phyloP scores from a whole-genome alignment of 2,113 vertebrate species.

The Rhinopomastus cyanomelas region DNA sequence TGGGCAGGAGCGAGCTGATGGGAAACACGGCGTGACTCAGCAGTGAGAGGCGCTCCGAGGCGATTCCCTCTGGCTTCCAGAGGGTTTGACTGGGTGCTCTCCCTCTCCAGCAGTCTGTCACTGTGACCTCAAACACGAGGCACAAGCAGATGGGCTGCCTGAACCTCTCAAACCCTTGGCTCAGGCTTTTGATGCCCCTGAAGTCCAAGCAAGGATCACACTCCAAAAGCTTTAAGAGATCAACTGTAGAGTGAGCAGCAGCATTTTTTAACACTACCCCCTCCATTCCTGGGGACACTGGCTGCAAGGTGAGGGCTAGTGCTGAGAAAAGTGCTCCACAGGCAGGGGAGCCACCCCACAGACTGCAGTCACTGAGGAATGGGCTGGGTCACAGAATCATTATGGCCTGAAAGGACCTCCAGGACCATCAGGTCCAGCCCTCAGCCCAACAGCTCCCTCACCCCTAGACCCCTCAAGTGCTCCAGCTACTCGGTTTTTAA shows the following conservation, averaged over 20 bases:
- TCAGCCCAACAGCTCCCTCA: too few relatives aligned
- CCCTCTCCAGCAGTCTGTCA: not conserved
- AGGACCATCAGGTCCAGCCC: too few relatives aligned
- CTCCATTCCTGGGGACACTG: not conserved
- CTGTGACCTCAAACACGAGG: not conserved
- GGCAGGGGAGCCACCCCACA: not conserved
- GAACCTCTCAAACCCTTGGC: not conserved
- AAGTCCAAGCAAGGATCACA: not conserved
- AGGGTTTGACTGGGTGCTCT: not conserved
- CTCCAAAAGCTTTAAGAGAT: not conserved
- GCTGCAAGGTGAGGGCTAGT: not conserved
- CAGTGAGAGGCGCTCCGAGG: not conserved
- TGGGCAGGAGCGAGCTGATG: not conserved
- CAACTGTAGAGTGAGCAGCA: not conserved
- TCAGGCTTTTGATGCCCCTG: not conserved
- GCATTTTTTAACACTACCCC: not conserved
- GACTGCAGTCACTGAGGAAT: not conserved
- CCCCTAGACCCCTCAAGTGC: too few relatives aligned
- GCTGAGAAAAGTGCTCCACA: not conserved
- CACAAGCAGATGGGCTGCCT: not conserved
- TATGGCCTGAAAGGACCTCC: too few relatives aligned
- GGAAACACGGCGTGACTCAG: not conserved
- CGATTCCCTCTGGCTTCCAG: not conserved
- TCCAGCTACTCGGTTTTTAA: too few relatives aligned
- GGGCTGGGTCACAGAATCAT: not conserved